Evolutionary conservation across 2,113 vertebrate species (phyloP).

Genomic region (Rhinolophus sinicus): DNA sequence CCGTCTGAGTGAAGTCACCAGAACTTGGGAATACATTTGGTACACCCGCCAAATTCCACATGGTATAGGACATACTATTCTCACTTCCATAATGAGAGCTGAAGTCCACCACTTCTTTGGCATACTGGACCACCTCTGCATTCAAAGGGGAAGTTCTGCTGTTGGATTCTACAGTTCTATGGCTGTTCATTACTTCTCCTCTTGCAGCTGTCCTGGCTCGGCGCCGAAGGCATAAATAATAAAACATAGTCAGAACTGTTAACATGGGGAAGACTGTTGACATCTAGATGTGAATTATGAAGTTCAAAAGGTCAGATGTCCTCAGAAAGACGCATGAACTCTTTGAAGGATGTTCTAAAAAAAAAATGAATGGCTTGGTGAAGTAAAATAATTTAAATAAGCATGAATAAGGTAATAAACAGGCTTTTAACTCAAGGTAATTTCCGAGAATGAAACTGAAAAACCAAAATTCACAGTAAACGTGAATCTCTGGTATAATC

Average conservation of each 20-base stretch:
- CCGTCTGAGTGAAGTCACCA: constrained; percentile 98
- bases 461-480: constrained; percentile 41
- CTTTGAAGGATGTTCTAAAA: constrained; percentile 81
- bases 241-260: constrained; percentile 99
- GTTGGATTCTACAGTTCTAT: constrained; percentile 93
- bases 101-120: constrained; percentile 98
- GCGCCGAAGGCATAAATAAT: constrained; percentile 99
- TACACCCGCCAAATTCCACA: constrained; percentile 97
- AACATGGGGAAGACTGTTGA: constrained; percentile 95
- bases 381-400: constrained; percentile 81
- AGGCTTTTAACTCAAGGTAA: constrained; percentile 1
- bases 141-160: constrained; percentile 92
- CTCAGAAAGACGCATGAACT: constrained; percentile 80
- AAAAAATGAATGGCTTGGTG: constrained; percentile 76
- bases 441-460: constrained; percentile 32
- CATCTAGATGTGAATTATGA: constrained; percentile 82
- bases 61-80: constrained; percentile 99
- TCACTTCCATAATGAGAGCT: constrained; percentile 99
- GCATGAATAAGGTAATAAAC: constrained; percentile 56
- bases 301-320: constrained; percentile 81
- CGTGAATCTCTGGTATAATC: constrained; percentile 27
- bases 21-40: constrained; percentile 98
- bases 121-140: constrained; percentile 95
- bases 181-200: constrained; percentile 95
- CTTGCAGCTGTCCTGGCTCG: constrained; percentile 96